A percentile compares a stretch with the other conserved stretches of the same genome.
phyloP scores from a whole-genome alignment of 2,888 invertebrate species.

The Leucophenga maculata region DNA sequence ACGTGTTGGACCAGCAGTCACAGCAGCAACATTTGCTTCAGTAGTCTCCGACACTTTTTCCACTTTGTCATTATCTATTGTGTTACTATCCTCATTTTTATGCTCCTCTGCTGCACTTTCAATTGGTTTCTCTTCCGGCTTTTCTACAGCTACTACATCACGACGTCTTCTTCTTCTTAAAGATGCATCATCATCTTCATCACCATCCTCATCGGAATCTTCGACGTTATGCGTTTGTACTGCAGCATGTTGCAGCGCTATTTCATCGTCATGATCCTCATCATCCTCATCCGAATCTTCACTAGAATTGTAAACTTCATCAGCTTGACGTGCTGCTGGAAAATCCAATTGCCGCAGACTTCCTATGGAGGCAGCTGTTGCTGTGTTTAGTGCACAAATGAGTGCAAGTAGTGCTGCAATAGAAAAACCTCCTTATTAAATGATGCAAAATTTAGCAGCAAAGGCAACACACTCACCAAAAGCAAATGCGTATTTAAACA shows the following conservation, averaged over 20 bases:
- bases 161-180: slow-evolving; percentile 51
- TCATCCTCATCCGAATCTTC: slow-evolving; percentile 58
- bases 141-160: slow-evolving; percentile 32
- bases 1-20: slow-evolving; percentile 46
- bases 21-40: slow-evolving; percentile 20
- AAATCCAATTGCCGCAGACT: slow-evolving; percentile 19
- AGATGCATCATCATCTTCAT: slow-evolving; percentile 43
- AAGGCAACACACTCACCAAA: slow-evolving; percentile 50
- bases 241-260: neutral
- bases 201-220: slow-evolving; percentile 42
- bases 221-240: slow-evolving; percentile 27
- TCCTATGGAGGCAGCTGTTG: slow-evolving; percentile 44
- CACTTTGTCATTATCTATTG: neutral
- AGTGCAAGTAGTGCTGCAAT: slow-evolving; percentile 34
- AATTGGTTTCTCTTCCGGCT: slow-evolving; percentile 25
- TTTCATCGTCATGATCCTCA: slow-evolving; percentile 48
- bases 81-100: neutral
- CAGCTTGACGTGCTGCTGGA: slow-evolving; percentile 33
- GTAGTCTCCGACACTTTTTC: slow-evolving; percentile 22
- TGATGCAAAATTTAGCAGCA: neutral
- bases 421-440: neutral
- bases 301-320: slow-evolving; percentile 40
- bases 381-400: slow-evolving; percentile 40
- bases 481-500: slow-evolving; percentile 50
- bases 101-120: slow-evolving; percentile 23